Evolutionary conservation across 2,113 vertebrate genomes (phyloP).

Genomic region (Crotalus tigris): DNA sequence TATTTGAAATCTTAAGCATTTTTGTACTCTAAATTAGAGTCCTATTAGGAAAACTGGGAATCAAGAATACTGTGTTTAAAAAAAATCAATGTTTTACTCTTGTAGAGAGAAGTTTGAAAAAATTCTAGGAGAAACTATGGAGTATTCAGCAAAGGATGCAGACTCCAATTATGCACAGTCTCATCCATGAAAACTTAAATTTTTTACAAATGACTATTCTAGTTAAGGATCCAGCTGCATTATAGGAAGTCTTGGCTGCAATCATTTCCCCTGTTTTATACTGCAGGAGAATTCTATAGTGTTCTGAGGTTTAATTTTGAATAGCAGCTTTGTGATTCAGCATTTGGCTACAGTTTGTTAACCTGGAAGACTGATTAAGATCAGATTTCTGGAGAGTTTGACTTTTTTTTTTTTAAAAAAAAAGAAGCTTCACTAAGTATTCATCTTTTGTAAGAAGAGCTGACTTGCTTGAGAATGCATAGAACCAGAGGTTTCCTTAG

Average conservation of each 20-base stretch:
- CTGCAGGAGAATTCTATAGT: neutral
- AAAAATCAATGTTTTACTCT: neutral
- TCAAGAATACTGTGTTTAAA: neutral
- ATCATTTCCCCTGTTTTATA: neutral
- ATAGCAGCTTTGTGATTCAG: neutral
- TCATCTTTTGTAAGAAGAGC: neutral
- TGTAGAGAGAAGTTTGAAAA: neutral
- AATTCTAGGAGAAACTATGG: neutral
- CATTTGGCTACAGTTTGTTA: neutral
- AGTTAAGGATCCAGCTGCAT: neutral
- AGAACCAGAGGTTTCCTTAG: constrained; percentile 26
- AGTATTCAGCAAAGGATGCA: neutral
- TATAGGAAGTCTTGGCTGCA: neutral
- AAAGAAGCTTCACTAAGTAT: neutral
- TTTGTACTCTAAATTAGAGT: neutral
- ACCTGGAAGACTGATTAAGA: neutral
- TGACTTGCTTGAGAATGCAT: neutral
- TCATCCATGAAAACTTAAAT: no score
- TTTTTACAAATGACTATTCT: neutral
- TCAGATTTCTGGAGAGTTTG: neutral
- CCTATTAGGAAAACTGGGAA: neutral
- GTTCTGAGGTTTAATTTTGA: neutral
- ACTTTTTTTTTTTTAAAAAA: neutral
- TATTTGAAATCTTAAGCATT: neutral
- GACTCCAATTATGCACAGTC: neutral